Evolutionary conservation across 1,140 invertebrate genomes (phyloP).

Genomic region (Aphelenchoides fujianensis): DNA sequence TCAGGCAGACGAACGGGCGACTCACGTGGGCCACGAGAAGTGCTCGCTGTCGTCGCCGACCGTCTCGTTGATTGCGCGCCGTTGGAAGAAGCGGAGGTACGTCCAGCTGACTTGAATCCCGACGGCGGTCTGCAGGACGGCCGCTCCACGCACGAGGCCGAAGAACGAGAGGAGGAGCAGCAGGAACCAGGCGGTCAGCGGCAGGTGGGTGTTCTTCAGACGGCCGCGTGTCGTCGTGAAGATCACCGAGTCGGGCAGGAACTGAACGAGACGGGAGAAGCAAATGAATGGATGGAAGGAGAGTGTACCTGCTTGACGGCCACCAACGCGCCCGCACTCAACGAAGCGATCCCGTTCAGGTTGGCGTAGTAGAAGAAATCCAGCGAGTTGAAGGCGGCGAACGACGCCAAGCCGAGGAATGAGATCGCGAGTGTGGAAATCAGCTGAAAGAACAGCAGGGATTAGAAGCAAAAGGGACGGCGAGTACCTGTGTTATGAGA

Average conservation of each 20-base stretch:
- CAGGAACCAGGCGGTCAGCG: constrained; percentile 31
- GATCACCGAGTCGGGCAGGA: constrained; percentile 54
- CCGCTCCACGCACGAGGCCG: constrained; percentile 34
- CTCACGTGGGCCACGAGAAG: constrained; percentile 45
- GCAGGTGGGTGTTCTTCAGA: constrained; percentile 59
- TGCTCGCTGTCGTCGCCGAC: constrained; percentile 45
- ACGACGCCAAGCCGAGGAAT: constrained; percentile 33
- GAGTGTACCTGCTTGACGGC: constrained; percentile 54
- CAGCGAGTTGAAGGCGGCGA: constrained; percentile 27
- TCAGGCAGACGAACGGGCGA: too few species aligned
- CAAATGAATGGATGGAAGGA: constrained; percentile 5
- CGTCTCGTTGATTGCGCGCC: constrained; percentile 23
- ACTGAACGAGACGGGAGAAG: constrained; percentile 44
- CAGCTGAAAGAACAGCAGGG: constrained; percentile 42
- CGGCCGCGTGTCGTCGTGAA: constrained; percentile 54
- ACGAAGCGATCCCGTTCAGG: constrained; percentile 43
- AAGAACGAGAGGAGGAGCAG: constrained; percentile 33
- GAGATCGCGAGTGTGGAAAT: constrained; percentile 35
- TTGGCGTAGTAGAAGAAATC: constrained; percentile 48
- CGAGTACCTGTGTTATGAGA: constrained; percentile 35
- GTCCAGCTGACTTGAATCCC: constrained; percentile 55
- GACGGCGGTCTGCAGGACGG: constrained; percentile 34
- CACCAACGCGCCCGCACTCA: constrained; percentile 50
- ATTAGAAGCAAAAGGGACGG: neutral
- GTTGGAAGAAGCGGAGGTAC: constrained; percentile 57